Evolutionary conservation across 2,797 vertebrate species (phyloP), one percentile per base, ranked within the genome.

Genomic region (Adrianichthys oophorus): DNA sequence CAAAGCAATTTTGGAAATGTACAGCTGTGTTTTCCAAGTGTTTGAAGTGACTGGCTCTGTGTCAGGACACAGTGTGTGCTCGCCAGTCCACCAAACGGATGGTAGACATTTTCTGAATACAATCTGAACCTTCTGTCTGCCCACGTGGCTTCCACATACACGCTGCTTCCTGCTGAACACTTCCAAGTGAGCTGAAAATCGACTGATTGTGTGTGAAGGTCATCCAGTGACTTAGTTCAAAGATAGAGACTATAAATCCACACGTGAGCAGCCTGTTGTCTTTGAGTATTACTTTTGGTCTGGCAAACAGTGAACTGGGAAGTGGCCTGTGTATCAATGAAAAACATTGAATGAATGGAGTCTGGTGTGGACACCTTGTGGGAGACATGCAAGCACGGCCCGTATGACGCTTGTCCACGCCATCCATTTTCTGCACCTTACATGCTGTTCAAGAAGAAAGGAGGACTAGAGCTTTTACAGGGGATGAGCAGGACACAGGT

Each of bases 31-130:
- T 84, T 75, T 78, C 69, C 59, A 52, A 83, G 59, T 74, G 87
- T 91, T 91, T 92, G 90, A 93, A 90, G 87, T 88, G 80, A 80
- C 80, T 91, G 91, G 88, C 87, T 71, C 51, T 7, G 46, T 70
- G 79, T 89, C 85, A 89, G 85, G 64, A 60, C 59, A 5, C 78
- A 68, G 72, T 42, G 62, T 59, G 53, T 2, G 66, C 68, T 76
- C 4, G 53, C 80, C 79, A 85, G 58, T 53, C 72, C 74, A 70
- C 24, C 59, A 76, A 78, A 70, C 56, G 57, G 67, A 82, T 73
- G 67, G 71, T 70, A 80, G 78, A 57, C 65, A 70, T 65, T 63
- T 78, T 73, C 63, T 59, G 46, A 59, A 75, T 72, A 70, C 62
- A 56, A 76, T 85, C 76, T 78, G 71, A 62, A 65, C 75, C 52